These are phyloP conservation scores for Mobula hypostoma DNA, from an alignment of 2,113 vertebrate genomes.

Conservation along the genomic window DNA sequence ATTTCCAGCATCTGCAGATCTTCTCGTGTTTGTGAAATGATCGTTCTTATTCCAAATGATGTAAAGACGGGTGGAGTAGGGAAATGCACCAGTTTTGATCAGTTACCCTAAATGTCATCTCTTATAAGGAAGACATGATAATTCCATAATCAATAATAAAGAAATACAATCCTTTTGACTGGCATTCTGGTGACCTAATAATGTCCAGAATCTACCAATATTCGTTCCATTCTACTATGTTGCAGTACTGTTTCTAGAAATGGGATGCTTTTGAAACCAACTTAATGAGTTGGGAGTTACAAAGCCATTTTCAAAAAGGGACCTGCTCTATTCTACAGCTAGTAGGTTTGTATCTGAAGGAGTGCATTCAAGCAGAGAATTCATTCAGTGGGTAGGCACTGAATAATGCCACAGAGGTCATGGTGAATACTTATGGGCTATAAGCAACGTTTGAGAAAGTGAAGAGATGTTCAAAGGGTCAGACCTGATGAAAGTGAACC, in stretches of 20 bases:
- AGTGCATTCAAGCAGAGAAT: not conserved
- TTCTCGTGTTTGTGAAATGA: too few species aligned
- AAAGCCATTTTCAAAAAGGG: not conserved
- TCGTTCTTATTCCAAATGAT: slow-evolving; percentile 9
- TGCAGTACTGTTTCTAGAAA: too few species aligned
- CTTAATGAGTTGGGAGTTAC: not conserved
- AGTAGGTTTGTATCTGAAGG: not conserved
- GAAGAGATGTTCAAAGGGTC: not conserved
- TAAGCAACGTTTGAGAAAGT: not conserved
- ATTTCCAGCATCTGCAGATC: too few species aligned
- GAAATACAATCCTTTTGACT: not conserved
- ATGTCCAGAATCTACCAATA: too few species aligned
- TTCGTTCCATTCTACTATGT: too few species aligned
- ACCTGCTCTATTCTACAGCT: not conserved
- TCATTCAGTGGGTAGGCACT: not conserved
- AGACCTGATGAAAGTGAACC: not conserved
- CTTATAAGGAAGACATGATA: not conserved
- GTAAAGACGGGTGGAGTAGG: too few species aligned
- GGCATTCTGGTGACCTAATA: too few species aligned
- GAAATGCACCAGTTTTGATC: too few species aligned
- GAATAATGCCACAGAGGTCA: not conserved
- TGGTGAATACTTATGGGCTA: not conserved
- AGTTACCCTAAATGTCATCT: not conserved
- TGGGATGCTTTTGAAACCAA: not conserved
- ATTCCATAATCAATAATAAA: not conserved